Base-by-base conservation (phyloP, 2,888 invertebrate genomes). In the Scrobipalpa atriplicella region DNA sequence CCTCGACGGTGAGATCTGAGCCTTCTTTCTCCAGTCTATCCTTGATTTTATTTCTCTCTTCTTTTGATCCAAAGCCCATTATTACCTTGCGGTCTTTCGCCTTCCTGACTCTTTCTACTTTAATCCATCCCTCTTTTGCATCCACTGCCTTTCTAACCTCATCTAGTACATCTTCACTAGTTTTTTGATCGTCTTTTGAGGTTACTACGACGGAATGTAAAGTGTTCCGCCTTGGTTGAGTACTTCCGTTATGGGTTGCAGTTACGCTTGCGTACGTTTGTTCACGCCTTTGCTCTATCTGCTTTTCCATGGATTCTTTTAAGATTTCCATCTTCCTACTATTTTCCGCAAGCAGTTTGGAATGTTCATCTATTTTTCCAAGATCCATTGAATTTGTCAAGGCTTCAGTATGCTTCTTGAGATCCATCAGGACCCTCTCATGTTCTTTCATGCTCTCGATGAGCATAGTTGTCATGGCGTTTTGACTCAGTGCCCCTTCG, bases 41-140 rank as follows among this genome's bases (percentile, higher is more conserved):
- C 13, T 52, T 16, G 7, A 64, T 18, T 38, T 38, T 52, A 0
- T 29, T n/a, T 1, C 58, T 47, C 18, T 62, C 71, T 10, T 66
- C 51, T 11, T 51, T n/a, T 9, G 68, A 64, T 10, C 18, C 61
- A 11, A 62, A 69, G 0, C 70, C 66, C 13, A 69, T 41, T 29
- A 69, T 65, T 0, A 69, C 39, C 36, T 68, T 70, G n/a, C 64
- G 52, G n/a, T 69, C 71, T 11, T 68, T 68, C 2, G 62, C 67
- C 41, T 68, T 70, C 16, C 70, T 66, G 0, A 70, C 21, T 56
- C 10, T 56, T 21, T 56, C 56, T 19, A 56, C 21, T 19, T 8
- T 6, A 10, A 56, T 10, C 41, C 69, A 63, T 10, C 68, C 65
- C 9, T 68, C 67, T 9, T 69, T 70, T 5, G 72, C 70, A 0